Evolutionary conservation across 2,113 vertebrate genomes (phyloP), one percentile per base, ranked within the genome.

Genomic region (Ictalurus punctatus): DNA sequence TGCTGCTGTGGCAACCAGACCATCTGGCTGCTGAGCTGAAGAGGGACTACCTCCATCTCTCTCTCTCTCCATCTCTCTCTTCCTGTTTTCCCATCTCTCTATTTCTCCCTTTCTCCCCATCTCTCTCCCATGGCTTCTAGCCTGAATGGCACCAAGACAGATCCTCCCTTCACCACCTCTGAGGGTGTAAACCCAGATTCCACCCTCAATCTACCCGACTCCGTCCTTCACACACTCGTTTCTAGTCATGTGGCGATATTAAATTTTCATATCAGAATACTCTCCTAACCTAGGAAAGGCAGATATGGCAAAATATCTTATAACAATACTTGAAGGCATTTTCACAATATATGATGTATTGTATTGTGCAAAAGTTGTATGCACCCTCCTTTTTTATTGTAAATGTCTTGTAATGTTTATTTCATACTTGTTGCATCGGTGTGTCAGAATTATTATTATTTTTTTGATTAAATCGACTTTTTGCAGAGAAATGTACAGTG

Each of bases 1-100:
- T 59, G 63, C 69, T 74, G 90, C 87, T 65, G 86, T 89, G 90
- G 87, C 88, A 86, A 90, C 90, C 89, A 83, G 89, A 90, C 91
- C 91, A 92, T 91, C 90, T 92, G 88, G 74, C 87, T 85, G 86
- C 78, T 58, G 76, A 90, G 87, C 74, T 54, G 56, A 87, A 69
- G 56, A 83, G 89, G 90, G 86, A 91, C 89, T 85, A 34, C 84
- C 89, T 90, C 83, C 34, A 4, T 86, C 83, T 56, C 54, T 83
- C 48, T 59, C 67, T 84, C 25, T 86, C 59, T 84, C 67, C 67
- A 76, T 83, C 73, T 81, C 82, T 83, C 82, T 80, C 23, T 83
- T 12, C 80, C 25, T 74, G 5, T 65, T 27, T 67, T 12, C 6
- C 40, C 54, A n/a, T 83, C 34, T 69, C 16, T 86, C n/a, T 37